Base-by-base conservation (phyloP, 1,140 invertebrate species). In the Drosophila aff. region DNA sequence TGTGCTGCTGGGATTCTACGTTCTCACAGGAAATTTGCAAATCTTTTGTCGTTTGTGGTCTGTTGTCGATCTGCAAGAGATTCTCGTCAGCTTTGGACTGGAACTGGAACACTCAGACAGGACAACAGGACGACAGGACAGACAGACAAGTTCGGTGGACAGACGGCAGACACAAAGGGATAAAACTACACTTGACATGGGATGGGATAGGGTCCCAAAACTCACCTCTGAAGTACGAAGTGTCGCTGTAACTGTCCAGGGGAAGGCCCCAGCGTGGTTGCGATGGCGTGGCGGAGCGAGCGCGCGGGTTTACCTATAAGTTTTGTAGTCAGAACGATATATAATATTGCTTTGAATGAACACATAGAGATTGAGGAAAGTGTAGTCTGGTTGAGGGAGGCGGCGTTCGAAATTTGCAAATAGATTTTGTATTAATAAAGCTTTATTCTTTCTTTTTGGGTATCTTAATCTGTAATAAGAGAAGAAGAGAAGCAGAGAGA, bases 281-380 rank as follows among this genome's bases (percentile, higher is more conserved):
- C 75, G 94, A 94, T 52, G 96, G 95, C 47, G 95, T 96, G 65
- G 95, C 93, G 43, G 96, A 96, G 69, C 95, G 94, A 33, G 95
- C 95, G 60, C 96, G 94, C 76, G 96, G 95, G 77, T 95, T 94
- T 43, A 96, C 94, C 95, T 96, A 80, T 62, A 92, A 83, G 80
- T 68, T 91, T 72, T 76, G 84, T 82, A 90, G 79, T 90, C 85
- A 90, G 76, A 90, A 85, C 72, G 79, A 90, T 85, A 90, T 83
- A 72, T 77, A 71, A 58, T 72, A 79, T 82, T 75, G 65, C 58
- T 65, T 89, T 72, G 69, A 81, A 68, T 90, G 85, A 90, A 90
- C 85, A 90, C 86, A 90, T 90, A 75, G 84, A 83, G 84, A 38
- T 38, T 89, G 78, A 89, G 85, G 78, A 73, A 81, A 81, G 66